Conservation (phyloP, 1,140 invertebrate species). For the Zaprionus taronus region DNA sequence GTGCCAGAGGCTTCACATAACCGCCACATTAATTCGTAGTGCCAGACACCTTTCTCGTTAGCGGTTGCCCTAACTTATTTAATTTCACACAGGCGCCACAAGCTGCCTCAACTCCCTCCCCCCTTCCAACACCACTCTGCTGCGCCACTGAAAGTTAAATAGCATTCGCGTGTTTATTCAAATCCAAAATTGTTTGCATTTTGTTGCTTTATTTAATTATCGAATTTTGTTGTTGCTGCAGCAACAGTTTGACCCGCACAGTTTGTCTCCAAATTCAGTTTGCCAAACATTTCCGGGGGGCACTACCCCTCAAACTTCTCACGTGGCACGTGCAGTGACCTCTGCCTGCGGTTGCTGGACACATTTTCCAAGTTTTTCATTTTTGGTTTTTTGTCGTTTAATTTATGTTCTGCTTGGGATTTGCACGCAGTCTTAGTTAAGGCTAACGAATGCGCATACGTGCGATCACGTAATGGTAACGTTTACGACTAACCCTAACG, state of each 20-base stretch:
- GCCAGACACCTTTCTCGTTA: constrained; percentile 82
- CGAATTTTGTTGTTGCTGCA: constrained; percentile 54
- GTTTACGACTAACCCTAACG: background rate
- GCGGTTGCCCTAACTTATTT: constrained; percentile 79
- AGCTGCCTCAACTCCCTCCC: background rate
- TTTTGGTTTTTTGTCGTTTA: constrained; percentile 46
- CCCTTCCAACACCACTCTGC: too few species aligned
- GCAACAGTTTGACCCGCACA: constrained; percentile 62
- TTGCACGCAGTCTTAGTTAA: constrained; percentile 70
- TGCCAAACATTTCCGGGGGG: background rate
- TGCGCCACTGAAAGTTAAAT: constrained; percentile 44
- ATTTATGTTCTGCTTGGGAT: constrained; percentile 73
- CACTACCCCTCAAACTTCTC: constrained; percentile 55
- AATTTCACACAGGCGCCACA: constrained; percentile 62
- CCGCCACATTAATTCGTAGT: constrained; percentile 81
- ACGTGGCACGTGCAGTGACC: constrained; percentile 54
- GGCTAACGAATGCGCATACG: constrained; percentile 79
- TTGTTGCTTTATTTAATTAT: constrained; percentile 76
- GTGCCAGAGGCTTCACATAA: constrained; percentile 65
- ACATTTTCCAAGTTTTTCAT: constrained; percentile 12
- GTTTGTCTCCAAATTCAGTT: constrained; percentile 15
- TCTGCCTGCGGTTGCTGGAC: constrained; percentile 41
- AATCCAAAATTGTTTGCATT: constrained; percentile 60
- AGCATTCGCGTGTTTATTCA: constrained; percentile 59
- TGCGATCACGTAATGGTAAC: constrained; percentile 70